Conservation (phyloP, 2,888 invertebrate genomes). For the Pachydiplax longipennis region DNA sequence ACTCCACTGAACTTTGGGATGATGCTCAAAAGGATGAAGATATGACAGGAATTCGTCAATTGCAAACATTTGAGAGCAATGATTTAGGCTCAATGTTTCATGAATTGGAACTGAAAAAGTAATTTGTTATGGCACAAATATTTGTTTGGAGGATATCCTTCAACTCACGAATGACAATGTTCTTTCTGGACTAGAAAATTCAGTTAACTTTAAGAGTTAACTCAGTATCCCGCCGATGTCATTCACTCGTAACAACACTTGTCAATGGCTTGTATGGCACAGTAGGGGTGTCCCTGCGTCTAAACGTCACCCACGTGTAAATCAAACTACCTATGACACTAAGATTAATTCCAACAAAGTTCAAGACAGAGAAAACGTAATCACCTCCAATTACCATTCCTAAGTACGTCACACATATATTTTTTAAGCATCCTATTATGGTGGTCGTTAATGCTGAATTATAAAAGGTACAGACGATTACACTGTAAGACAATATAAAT, state of each 20-base stretch:
- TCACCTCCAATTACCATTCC: conserved; percentile 99
- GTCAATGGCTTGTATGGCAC: conserved; percentile 17
- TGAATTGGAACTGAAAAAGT: no score
- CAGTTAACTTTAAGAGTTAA: neutral
- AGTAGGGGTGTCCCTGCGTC: conserved; percentile 17
- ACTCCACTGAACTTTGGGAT: no score
- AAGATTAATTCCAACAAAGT: conserved; percentile 95
- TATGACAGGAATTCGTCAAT: no score
- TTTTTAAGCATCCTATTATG: conserved; percentile 97
- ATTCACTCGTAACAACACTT: conserved; percentile 13
- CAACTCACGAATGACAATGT: neutral
- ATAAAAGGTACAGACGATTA: conserved; percentile 92
- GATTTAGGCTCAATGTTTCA: no score
- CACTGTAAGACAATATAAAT: conserved; percentile 92
- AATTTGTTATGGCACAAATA: conserved; percentile 2
- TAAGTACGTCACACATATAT: conserved; percentile 95
- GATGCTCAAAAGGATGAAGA: no score
- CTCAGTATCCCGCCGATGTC: neutral
- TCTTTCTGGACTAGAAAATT: conserved; percentile 14
- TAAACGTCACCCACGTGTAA: conserved; percentile 86
- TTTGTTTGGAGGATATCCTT: neutral
- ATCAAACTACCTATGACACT: conserved; percentile 87
- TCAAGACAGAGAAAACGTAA: conserved; percentile 92
- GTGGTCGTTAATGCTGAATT: conserved; percentile 99
- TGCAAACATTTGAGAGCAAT: no score